Evolutionary conservation across 2,113 vertebrate species (phyloP), one percentile per base, ranked within the genome.

Genomic region (Thryonomys swinderianus): DNA sequence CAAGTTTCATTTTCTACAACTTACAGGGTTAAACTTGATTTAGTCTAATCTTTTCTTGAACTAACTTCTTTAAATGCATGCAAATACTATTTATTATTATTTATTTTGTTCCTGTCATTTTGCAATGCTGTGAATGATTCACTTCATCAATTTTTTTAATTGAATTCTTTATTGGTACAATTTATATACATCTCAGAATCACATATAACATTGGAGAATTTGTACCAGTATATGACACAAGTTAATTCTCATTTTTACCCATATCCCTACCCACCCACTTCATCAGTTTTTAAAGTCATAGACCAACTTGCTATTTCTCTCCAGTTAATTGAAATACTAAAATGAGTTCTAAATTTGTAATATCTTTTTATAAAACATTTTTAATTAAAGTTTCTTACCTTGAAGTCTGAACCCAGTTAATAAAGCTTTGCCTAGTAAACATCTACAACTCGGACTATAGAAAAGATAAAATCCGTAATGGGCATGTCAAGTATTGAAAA

Each of bases 331-430:
- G 62, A 92, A 88, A 37, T 61, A 66, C 51, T 90, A 30, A 32
- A 73, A 8, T 78, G 61, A 40, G 34, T 88, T 92, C 32, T 95
- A 42, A 96, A 88, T 88, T 95, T 82, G 4, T 73, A 90, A 87
- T 76, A 45, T 57, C 40, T 69, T 89, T 59, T n/a, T 55, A 69
- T 51, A 48, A 81, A 48, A 57, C 18, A 69, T 40, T 95, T 95
- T 85, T 81, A 93, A 94, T 92, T 92, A 89, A 92, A 94, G 81
- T 96, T 34, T 94, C 17, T 32, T 88, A 18, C 40, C 10, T 34
- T 81, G 40, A 89, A 73, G 59, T 87, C 82, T 92, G 40, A 88
- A 74, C 23, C 53, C 61, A 37, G 73, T 71, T 93, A 88, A 57
- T 34, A 94, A 88, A 66, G 30, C 5, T 91, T 83, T 94, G 7